Conservation (phyloP, 2,113 vertebrate species). For the Vireo altiloquus region DNA sequence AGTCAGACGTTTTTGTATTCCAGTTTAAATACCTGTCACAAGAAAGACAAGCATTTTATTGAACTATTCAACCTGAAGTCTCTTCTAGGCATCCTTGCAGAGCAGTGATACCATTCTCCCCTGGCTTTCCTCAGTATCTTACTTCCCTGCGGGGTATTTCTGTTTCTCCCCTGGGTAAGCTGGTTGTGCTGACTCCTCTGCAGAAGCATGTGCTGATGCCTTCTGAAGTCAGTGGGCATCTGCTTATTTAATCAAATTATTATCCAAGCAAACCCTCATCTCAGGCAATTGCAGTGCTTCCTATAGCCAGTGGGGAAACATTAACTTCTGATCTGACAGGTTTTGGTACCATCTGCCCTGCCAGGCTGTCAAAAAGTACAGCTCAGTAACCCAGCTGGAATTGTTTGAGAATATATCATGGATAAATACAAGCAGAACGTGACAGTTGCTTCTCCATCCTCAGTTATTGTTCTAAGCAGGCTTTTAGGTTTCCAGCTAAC, state of each 20-base stretch:
- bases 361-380: background rate
- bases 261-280: background rate
- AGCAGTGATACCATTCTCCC: background rate
- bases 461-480: background rate
- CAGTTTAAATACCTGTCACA: background rate
- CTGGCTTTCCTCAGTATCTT: background rate
- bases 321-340: conserved; percentile 1
- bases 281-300: background rate
- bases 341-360: conserved; percentile 13
- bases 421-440: background rate
- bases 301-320: background rate
- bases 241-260: conserved; percentile 4
- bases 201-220: background rate
- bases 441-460: background rate
- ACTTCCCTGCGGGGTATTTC: background rate
- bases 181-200: background rate
- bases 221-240: background rate
- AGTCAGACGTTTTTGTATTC: background rate
- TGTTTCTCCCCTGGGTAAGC: background rate
- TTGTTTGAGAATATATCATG: background rate
- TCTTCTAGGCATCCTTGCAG: background rate
- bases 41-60: background rate
- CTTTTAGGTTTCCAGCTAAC: background rate
- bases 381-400: background rate
- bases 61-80: background rate